A percentile compares a stretch with the other conserved stretches of the same genome.
phyloP scores from a whole-genome alignment of 2,797 vertebrate species.

The Alosa sapidissima region DNA sequence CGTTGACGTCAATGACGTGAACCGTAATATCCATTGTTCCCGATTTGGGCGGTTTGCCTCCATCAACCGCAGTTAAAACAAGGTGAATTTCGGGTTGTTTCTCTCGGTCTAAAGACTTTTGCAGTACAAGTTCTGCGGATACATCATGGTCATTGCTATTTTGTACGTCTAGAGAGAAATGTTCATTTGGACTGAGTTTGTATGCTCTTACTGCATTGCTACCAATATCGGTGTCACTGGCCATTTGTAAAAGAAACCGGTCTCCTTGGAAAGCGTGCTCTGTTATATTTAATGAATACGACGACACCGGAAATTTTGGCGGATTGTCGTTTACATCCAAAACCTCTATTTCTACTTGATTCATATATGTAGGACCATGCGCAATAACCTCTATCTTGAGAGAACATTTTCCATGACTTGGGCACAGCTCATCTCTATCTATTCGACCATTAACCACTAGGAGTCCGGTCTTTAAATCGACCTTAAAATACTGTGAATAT shows the following conservation, averaged over 20 bases:
- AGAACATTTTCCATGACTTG: not conserved
- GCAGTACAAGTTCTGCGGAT: constrained; percentile 42
- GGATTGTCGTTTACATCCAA: constrained; percentile 42
- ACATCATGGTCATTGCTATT: constrained; percentile 38
- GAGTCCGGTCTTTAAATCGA: not conserved
- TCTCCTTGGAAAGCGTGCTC: constrained; percentile 58
- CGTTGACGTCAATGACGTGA: constrained; percentile 27
- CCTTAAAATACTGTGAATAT: constrained; percentile 6
- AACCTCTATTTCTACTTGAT: constrained; percentile 24
- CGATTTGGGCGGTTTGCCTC: constrained; percentile 36
- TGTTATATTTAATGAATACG: constrained; percentile 45
- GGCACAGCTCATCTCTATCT: constrained; percentile 14
- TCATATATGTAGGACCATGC: constrained; percentile 1
- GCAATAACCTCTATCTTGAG: constrained; percentile 19
- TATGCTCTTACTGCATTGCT: constrained; percentile 33
- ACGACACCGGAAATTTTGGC: not conserved
- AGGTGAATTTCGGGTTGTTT: constrained; percentile 48
- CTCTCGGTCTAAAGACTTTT: constrained; percentile 43
- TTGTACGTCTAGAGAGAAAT: constrained; percentile 41
- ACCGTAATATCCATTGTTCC: constrained; percentile 30
- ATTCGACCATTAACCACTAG: not conserved
- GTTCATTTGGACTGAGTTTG: constrained; percentile 34
- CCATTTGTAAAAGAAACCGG: constrained; percentile 10
- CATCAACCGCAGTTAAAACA: constrained; percentile 56
- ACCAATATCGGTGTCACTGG: constrained; percentile 31